These are phyloP conservation scores for Saccopteryx bilineata DNA, from an alignment of 2,113 vertebrate genomes.

Conservation along the genomic window DNA sequence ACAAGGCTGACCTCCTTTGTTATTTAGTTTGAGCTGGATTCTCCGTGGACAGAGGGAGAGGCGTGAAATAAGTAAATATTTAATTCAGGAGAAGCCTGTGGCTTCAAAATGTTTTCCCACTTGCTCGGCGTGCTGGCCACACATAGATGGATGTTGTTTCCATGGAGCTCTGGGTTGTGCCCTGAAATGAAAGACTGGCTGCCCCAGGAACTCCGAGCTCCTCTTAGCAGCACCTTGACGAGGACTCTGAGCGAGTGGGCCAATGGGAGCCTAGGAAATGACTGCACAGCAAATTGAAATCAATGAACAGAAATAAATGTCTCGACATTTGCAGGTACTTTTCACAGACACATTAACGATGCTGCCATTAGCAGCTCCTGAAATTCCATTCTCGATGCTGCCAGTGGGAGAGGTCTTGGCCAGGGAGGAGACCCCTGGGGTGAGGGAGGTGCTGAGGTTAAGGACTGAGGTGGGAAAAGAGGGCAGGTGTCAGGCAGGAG, in stretches of 20 bases:
- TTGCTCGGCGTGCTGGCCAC: constrained; percentile 50
- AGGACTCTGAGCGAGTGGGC: neutral
- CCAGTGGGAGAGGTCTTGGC: neutral
- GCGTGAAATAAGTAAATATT: constrained; percentile 84
- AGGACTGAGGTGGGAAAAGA: neutral
- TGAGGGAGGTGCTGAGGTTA: neutral
- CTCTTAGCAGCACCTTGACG: constrained; percentile 54
- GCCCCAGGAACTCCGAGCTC: neutral
- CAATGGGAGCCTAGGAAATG: constrained; percentile 60
- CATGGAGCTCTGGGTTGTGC: neutral
- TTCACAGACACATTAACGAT: constrained; percentile 20
- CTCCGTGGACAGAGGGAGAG: constrained; percentile 80
- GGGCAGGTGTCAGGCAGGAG: neutral
- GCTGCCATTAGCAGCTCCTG: constrained; percentile 49
- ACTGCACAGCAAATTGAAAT: constrained; percentile 75
- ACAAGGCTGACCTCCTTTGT: constrained; percentile 81
- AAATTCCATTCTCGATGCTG: neutral
- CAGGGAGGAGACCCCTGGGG: neutral
- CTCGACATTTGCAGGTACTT: constrained; percentile 66
- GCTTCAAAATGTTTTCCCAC: constrained; percentile 79
- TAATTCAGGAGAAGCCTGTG: constrained; percentile 80
- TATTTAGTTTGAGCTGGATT: constrained; percentile 83
- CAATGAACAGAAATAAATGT: constrained; percentile 75
- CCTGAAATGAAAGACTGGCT: neutral
- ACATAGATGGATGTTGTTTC: constrained; percentile 29